A percentile compares a stretch with the other conserved stretches of the same genome.
phyloP scores from a whole-genome alignment of 2,113 vertebrate species.

The Ciconia stormi region DNA sequence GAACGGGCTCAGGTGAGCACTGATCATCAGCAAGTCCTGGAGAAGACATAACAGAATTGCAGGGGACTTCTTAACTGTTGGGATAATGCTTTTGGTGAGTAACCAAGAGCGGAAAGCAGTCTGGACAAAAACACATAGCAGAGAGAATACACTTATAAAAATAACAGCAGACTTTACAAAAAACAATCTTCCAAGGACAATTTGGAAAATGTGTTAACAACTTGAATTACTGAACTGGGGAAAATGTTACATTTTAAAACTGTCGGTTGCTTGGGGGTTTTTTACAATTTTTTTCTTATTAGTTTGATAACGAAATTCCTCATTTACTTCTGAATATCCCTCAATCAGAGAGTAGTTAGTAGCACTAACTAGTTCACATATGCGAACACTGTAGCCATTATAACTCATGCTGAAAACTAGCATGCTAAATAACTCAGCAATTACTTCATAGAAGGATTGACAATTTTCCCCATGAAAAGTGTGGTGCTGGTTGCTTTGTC shows the following conservation, averaged over 20 bases:
- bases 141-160: neutral
- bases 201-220: neutral
- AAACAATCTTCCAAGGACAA: neutral
- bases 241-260: neutral
- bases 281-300: neutral
- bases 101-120: neutral
- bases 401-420: neutral
- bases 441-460: constrained; percentile 68
- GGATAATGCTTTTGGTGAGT: neutral
- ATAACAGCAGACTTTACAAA: neutral
- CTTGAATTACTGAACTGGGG: neutral
- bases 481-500: neutral
- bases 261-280: neutral
- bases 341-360: neutral
- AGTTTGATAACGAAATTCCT: neutral
- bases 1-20: neutral
- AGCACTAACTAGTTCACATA: neutral
- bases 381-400: neutral
- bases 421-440: neutral
- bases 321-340: neutral
- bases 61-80: neutral
- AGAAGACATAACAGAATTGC: neutral
- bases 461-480: constrained; percentile 86
- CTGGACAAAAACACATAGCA: neutral
- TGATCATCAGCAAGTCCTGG: neutral